Conservation (phyloP, 2,888 invertebrate genomes). For the Apocheima hispidaria region DNA sequence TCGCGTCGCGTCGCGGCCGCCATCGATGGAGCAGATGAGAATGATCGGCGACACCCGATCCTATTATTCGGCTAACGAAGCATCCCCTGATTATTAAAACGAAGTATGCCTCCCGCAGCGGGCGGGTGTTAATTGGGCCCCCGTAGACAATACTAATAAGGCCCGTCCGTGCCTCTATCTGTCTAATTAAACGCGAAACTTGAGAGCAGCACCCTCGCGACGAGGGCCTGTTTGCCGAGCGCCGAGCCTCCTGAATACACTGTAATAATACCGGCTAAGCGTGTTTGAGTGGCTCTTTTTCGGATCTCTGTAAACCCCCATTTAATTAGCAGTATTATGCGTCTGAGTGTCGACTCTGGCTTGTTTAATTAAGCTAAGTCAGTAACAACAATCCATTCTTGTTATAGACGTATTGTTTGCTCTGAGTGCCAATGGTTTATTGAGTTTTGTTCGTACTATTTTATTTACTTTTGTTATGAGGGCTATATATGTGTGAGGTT, state of each 20-base stretch:
- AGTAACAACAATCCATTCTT: slow-evolving; percentile 81
- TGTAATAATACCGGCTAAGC: slow-evolving; percentile 86
- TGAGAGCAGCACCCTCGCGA: slow-evolving; percentile 84
- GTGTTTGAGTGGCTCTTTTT: slow-evolving; percentile 86
- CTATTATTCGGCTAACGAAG: slow-evolving; percentile 83
- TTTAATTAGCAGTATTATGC: slow-evolving; percentile 85
- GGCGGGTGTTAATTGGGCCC: slow-evolving; percentile 85
- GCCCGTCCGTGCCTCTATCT: slow-evolving; percentile 85
- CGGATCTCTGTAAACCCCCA: slow-evolving; percentile 84
- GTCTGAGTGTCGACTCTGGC: slow-evolving; percentile 82
- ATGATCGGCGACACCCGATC: slow-evolving; percentile 71
- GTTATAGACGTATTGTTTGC: slow-evolving; percentile 67
- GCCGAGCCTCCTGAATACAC: slow-evolving; percentile 82
- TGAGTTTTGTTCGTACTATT: slow-evolving; percentile 43
- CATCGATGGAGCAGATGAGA: slow-evolving; percentile 49
- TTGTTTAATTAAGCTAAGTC: slow-evolving; percentile 85
- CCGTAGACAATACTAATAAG: slow-evolving; percentile 87
- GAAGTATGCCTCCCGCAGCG: slow-evolving; percentile 80
- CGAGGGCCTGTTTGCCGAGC: slow-evolving; percentile 79
- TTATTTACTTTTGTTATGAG: slow-evolving; percentile 33
- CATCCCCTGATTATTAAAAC: slow-evolving; percentile 85
- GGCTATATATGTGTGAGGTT: slow-evolving; percentile 23
- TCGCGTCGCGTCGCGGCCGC: background rate
- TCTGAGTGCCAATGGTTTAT: slow-evolving; percentile 61
- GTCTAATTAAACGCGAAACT: slow-evolving; percentile 87